Base-by-base conservation (phyloP, 2,888 invertebrate genomes). In the Agrotis puta region DNA sequence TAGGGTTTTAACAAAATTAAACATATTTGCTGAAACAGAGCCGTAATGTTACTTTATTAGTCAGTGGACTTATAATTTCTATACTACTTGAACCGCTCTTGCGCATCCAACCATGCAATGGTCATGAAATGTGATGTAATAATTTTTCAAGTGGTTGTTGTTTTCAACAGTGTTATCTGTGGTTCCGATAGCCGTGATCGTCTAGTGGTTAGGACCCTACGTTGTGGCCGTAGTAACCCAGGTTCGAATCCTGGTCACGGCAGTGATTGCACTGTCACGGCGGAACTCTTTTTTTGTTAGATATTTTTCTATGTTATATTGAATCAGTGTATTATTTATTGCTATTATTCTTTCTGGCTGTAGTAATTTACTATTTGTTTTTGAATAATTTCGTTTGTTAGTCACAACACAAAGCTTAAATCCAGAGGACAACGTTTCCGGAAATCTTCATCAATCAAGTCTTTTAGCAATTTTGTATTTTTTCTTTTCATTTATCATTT, bases 161-260 rank as follows among this genome's bases (percentile, higher is more conserved):
- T 70, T 81, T 89, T 88, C 87, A 83, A 63, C 85, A 91, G 94
- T 11, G 14, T 14, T 57, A 24, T 5, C 51, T 67, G 53, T 39
- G 43, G 81, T 82, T 82, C 77, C 77, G 61, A 70, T n/a, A 82
- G 82, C 96, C 96, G 96, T 96, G 96, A 96, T 96, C 96, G 97
- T 97, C 97, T 97, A 97, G 97, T 97, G 97, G 97, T 97, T 97
- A 97, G 97, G 97, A 97, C 97, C 96, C 97, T 97, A 97, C 97
- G 97, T 97, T 97, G 97, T 97, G 97, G 97, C 97, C 97, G 97
- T 97, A 96, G 95, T 96, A 97, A 96, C 96, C 96, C 96, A 96
- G 97, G 96, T 97, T 97, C 96, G 97, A 96, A 96, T 97, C 97
- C 97, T 97, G 97, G 97, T 97, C 97, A 97, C 97, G 97, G 97